Evolutionary conservation across 1,140 invertebrate genomes (phyloP).

Genomic region (Conopomorpha cramerella): DNA sequence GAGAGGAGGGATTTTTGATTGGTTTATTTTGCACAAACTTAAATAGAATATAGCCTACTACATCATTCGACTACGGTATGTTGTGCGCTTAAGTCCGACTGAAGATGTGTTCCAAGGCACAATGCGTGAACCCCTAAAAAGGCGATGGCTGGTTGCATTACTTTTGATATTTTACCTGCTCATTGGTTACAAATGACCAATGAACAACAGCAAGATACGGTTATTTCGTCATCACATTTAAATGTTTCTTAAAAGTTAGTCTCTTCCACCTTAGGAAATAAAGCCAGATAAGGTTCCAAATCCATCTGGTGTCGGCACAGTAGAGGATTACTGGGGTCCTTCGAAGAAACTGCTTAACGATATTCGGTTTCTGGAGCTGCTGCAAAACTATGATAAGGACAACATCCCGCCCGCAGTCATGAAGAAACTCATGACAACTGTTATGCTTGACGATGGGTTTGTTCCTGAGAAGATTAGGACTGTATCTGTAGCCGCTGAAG

Average conservation of each 20-base stretch:
- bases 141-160: too few species aligned
- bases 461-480: slow-evolving; percentile 88
- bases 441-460: slow-evolving; percentile 83
- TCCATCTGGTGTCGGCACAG: slow-evolving; percentile 73
- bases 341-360: slow-evolving; percentile 90
- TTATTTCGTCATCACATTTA: not conserved
- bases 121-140: too few species aligned
- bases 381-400: slow-evolving; percentile 92
- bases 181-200: too few species aligned
- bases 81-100: too few species aligned
- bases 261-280: slow-evolving; percentile 61
- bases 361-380: slow-evolving; percentile 83
- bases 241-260: not conserved
- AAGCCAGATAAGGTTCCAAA: slow-evolving; percentile 85
- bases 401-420: slow-evolving; percentile 83
- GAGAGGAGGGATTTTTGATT: too few species aligned
- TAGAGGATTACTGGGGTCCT: slow-evolving; percentile 93
- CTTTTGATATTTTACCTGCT: too few species aligned
- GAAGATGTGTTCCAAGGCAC: too few species aligned
- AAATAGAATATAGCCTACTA: too few species aligned
- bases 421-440: slow-evolving; percentile 80
- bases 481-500: slow-evolving; percentile 78
- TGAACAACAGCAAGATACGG: too few species aligned
- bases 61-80: too few species aligned
- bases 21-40: too few species aligned